phyloP scores from a whole-genome alignment of 1,140 invertebrate species.

The Bombus huntii region DNA sequence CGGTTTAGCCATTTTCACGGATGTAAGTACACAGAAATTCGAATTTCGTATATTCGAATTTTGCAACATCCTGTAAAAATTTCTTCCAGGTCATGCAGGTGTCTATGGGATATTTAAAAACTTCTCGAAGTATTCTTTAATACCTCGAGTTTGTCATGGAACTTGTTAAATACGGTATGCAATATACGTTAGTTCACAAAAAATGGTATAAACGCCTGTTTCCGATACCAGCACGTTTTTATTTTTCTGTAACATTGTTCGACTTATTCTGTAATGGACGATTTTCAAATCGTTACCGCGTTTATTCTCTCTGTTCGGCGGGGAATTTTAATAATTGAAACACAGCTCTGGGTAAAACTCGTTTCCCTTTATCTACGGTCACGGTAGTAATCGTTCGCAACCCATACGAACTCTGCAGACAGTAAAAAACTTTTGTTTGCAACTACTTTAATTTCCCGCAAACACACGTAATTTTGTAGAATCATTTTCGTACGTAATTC shows the following conservation, averaged over 20 bases:
- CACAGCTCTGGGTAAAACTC: neutral
- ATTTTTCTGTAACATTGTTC: neutral
- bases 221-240: neutral
- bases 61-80: neutral
- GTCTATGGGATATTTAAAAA: neutral
- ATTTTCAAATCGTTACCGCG: neutral
- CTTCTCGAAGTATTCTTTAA: neutral
- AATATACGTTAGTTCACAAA: too few relatives aligned
- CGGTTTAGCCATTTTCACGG: constrained; percentile 37
- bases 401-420: neutral
- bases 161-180: neutral
- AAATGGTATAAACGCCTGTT: neutral
- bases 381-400: neutral
- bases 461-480: neutral
- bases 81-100: neutral
- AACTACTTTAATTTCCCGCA: neutral
- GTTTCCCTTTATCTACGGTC: neutral
- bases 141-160: too few relatives aligned
- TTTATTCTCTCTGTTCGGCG: neutral
- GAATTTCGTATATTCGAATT: neutral
- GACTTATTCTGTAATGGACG: neutral
- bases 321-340: neutral
- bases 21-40: neutral
- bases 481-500: neutral
- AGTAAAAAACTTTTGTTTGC: neutral